phyloP scores from a whole-genome alignment of 2,113 vertebrate species.

The Microcebus griseorufus region DNA sequence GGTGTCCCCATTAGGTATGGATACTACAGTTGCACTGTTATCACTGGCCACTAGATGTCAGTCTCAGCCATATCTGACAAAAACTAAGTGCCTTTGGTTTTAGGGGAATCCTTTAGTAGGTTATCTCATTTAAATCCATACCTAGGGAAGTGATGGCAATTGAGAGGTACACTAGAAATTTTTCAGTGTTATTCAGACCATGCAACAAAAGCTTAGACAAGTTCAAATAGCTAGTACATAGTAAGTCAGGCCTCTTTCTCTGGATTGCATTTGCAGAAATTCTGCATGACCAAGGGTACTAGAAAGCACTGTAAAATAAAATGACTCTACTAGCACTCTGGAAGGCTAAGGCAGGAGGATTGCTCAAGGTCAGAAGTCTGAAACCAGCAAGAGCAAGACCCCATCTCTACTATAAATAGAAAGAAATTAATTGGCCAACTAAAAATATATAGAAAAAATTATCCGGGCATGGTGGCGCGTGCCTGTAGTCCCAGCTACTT shows the following conservation, averaged over 20 bases:
- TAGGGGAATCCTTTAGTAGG: background rate
- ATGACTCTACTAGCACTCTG: background rate
- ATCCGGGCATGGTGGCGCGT: too few species aligned
- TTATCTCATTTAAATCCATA: background rate
- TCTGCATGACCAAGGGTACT: background rate
- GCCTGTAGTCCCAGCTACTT: too few species aligned
- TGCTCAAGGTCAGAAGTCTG: too few species aligned
- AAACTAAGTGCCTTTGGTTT: background rate
- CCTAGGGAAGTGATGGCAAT: background rate
- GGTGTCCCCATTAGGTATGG: background rate
- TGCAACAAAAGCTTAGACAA: background rate
- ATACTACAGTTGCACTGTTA: background rate
- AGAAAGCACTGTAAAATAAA: background rate
- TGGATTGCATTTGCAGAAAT: constrained; percentile 27
- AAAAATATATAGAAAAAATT: too few species aligned
- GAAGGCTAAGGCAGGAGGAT: too few species aligned
- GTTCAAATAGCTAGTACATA: background rate
- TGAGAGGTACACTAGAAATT: background rate
- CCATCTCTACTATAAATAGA: too few species aligned
- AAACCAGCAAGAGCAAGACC: too few species aligned
- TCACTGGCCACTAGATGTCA: constrained; percentile 3
- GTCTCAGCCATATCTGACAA: background rate
- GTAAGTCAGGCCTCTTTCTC: background rate
- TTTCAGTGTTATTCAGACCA: background rate
- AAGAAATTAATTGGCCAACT: too few species aligned